A percentile compares a stretch with the other conserved stretches of the same genome.
phyloP scores from a whole-genome alignment of 2,888 invertebrate species.

The Ophraella communa region DNA sequence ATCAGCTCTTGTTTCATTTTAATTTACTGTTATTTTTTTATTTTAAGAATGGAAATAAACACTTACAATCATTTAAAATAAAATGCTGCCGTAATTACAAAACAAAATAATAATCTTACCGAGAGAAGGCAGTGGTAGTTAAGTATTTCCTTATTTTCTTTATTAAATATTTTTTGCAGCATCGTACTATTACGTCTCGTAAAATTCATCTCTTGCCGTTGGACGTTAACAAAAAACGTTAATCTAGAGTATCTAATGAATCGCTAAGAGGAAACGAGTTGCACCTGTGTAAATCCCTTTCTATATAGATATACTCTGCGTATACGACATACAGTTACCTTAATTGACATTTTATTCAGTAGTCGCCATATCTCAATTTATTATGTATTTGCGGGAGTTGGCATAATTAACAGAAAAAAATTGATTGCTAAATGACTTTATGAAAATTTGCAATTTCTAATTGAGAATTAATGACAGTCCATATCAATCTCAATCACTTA shows the following conservation, averaged over 20 bases:
- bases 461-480: too few species aligned
- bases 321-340: background rate
- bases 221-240: background rate
- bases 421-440: background rate
- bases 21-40: too few species aligned
- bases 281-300: conserved; percentile 11
- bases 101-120: background rate
- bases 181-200: background rate
- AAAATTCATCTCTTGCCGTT: background rate
- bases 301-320: background rate
- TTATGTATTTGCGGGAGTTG: background rate
- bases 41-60: too few species aligned
- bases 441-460: too few species aligned
- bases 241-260: conserved; percentile 16
- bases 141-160: conserved; percentile 6
- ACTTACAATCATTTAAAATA: background rate
- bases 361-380: background rate
- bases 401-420: background rate
- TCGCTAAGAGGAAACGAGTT: conserved; percentile 14
- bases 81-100: background rate
- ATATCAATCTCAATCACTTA: too few species aligned
- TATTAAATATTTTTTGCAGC: background rate
- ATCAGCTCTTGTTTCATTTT: too few species aligned
- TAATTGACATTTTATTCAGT: conserved; percentile 8
- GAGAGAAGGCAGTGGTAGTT: background rate